phyloP scores from a whole-genome alignment of 35 echinoderm and acorn worm species.

The Heliocidaris tuberculata region DNA sequence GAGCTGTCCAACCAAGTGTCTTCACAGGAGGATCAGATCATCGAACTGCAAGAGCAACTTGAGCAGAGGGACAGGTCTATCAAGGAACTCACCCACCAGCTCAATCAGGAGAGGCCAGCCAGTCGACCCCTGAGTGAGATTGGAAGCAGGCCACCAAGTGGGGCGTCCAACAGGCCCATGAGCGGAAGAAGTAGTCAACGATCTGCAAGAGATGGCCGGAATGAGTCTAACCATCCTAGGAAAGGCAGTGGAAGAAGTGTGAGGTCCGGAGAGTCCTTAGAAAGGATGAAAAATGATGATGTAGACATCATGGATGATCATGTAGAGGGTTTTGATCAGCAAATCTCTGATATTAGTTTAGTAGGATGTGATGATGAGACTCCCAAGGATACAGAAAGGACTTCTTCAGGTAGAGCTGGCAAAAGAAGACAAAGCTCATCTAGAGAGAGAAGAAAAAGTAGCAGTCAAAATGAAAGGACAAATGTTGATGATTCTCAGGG shows the following conservation, averaged over 20 bases:
- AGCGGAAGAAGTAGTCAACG: not conserved
- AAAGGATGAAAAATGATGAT: not conserved
- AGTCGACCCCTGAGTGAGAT: conserved; percentile 43
- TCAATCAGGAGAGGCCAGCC: not conserved
- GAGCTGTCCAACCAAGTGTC: conserved; percentile 61
- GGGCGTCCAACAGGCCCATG: not conserved
- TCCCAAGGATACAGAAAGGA: not conserved
- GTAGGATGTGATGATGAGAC: not conserved
- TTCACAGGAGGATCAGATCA: conserved; percentile 58
- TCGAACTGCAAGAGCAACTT: conserved; percentile 46
- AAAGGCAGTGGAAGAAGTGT: not conserved
- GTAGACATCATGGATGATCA: not conserved
- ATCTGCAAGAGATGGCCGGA: not conserved
- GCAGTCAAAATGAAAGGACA: conserved; percentile 3
- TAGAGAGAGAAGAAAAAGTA: conserved; percentile 35
- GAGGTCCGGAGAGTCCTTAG: not conserved
- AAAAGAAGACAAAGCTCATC: conserved; percentile 22
- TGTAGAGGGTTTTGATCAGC: not conserved
- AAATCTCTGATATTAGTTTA: not conserved
- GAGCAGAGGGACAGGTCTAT: conserved; percentile 46
- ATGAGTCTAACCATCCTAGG: not conserved
- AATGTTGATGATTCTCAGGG: not conserved
- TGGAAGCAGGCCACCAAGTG: conserved; percentile 15
- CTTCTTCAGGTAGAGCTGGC: not conserved
- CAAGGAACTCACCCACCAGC: not conserved